Base-by-base conservation (phyloP, 2,888 invertebrate genomes). In the Microplitis deprimator region DNA sequence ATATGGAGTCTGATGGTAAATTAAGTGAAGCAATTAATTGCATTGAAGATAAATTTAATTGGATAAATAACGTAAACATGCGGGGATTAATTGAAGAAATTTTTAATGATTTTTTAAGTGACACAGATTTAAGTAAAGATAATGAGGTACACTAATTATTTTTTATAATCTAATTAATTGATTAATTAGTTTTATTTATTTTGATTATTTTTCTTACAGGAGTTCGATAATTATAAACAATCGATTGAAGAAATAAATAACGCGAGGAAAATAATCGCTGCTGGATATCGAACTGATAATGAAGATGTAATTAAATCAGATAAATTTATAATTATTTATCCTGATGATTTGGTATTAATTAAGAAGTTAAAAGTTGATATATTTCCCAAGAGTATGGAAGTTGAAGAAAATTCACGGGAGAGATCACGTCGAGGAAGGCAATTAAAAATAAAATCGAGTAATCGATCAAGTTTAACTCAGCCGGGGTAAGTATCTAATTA, bases 201-300 rank as follows among this genome's bases (percentile, higher is more conserved):
- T 62, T 8, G 41, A 40, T 1, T n/a, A 8, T 13, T n/a, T n/a
- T n/a, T 64, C 64, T 76, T 73, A 50, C 71, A 85, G 85, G 76
- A 75, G 73, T 76, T 81, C n/a, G 73, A 81, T 6, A 75, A 78
- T 39, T 78, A 82, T 20, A 76, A 83, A 77, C 68, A 70, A 75
- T 71, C 67, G 62, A 69, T 81, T 74, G 76, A 81, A 7, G 83
- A 83, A 16, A 81, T 88, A 7, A 79, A 82, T 68, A 64, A 79
- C 6, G 83, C 84, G 0, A 88, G 87, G 79, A 60, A 79, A 4
- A 80, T 84, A 50, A 82, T 90, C 13, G 50, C 50, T 13, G 50
- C 50, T 50, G 50, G 50, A 13, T 13, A 13, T 50, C 10, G 6
- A 50, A 50, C 13, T 50, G 13, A 50, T 29, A 13, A 60, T n/a